Evolutionary conservation across 2,797 vertebrate genomes (phyloP).

Genomic region (Pyrocephalus nanus): DNA sequence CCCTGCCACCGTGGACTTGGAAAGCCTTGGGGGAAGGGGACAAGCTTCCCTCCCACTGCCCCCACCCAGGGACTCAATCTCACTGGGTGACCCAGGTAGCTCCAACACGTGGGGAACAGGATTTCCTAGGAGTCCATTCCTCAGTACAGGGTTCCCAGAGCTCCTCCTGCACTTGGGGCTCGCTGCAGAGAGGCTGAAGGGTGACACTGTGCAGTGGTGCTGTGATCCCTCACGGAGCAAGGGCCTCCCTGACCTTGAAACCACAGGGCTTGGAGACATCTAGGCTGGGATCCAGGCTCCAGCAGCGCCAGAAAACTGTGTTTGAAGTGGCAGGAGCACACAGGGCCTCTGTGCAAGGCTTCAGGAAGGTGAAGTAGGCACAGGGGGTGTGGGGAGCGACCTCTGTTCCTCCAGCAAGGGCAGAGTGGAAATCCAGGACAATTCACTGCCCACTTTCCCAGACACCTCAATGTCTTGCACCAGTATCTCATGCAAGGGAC

Average conservation of each 20-base stretch:
- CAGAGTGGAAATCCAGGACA: neutral
- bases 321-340: neutral
- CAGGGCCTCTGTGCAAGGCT: neutral
- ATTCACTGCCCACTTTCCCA: neutral
- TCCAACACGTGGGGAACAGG: neutral
- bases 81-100: neutral
- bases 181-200: neutral
- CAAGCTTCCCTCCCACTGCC: neutral
- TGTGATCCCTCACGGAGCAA: neutral
- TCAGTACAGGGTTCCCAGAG: neutral
- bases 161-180: neutral
- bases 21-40: neutral
- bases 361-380: neutral
- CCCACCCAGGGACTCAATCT: neutral
- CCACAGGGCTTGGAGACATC: neutral
- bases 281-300: conserved; percentile 6
- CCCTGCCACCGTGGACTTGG: neutral
- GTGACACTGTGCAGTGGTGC: neutral
- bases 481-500: neutral
- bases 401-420: neutral
- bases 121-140: neutral
- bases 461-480: neutral
- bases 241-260: neutral
- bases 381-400: neutral
- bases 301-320: neutral